phyloP scores from a whole-genome alignment of 2,113 vertebrate genomes.

The Geococcyx californianus region DNA sequence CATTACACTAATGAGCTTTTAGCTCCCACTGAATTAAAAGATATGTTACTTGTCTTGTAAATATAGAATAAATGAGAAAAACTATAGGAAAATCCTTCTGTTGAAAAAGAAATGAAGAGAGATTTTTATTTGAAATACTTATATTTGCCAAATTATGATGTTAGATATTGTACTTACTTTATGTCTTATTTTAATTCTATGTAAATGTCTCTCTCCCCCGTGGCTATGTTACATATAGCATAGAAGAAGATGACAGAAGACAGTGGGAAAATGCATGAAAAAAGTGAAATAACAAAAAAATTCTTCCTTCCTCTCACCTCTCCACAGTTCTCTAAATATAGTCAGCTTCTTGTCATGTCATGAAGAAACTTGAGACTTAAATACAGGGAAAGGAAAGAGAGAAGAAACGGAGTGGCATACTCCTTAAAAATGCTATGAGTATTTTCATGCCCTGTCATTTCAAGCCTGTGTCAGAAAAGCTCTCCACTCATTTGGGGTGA shows the following conservation, averaged over 20 bases:
- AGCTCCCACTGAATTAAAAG: background rate
- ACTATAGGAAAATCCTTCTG: background rate
- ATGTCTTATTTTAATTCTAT: background rate
- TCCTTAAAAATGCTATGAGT: background rate
- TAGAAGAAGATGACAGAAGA: background rate
- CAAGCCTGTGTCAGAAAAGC: background rate
- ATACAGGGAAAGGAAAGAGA: background rate
- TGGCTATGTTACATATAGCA: background rate
- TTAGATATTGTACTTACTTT: background rate
- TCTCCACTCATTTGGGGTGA: background rate
- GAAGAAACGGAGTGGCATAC: background rate
- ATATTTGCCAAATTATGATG: background rate
- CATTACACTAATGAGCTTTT: background rate
- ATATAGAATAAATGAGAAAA: background rate
- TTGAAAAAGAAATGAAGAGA: background rate
- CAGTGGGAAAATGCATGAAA: background rate
- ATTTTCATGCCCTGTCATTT: background rate
- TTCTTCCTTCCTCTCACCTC: background rate
- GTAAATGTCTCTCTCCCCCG: background rate
- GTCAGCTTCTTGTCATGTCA: background rate
- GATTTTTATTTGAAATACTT: background rate
- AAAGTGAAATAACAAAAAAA: background rate
- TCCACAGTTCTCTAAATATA: background rate
- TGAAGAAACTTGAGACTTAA: background rate
- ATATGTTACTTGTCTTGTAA: background rate